A percentile compares a stretch with the other conserved stretches of the same genome.
These are phyloP conservation scores for Ophonus ardosiacus DNA, from an alignment of 2,888 invertebrate genomes.

Conservation along the genomic window DNA sequence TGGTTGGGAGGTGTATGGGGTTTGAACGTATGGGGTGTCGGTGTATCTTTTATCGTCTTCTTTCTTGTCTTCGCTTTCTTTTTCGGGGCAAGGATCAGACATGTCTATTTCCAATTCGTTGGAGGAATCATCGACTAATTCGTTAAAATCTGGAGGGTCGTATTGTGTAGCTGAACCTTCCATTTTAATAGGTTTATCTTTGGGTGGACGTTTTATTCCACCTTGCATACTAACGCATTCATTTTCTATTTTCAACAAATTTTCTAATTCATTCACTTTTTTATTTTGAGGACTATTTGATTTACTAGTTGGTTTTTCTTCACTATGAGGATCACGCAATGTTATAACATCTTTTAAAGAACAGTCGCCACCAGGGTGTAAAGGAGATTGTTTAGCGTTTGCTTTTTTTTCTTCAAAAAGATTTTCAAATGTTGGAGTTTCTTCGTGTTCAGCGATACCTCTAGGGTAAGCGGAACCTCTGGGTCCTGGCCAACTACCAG, in stretches of 20 bases:
- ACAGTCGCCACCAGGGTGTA: conserved; percentile 78
- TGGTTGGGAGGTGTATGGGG: conserved; percentile 67
- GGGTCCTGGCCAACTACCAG: conserved; percentile 89
- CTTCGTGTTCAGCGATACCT: conserved; percentile 83
- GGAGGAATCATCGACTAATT: conserved; percentile 86
- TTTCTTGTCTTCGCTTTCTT: conserved; percentile 78
- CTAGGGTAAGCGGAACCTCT: conserved; percentile 81
- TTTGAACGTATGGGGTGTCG: conserved; percentile 36
- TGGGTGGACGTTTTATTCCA: conserved; percentile 65
- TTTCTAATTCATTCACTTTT: conserved; percentile 68
- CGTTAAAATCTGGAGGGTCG: conserved; percentile 86
- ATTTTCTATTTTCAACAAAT: conserved; percentile 76
- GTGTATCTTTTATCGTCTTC: conserved; percentile 75
- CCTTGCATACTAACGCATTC: conserved; percentile 76
- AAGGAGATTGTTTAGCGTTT: conserved; percentile 81
- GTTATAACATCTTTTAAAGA: conserved; percentile 83
- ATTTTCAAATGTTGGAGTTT: conserved; percentile 89
- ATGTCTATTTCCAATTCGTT: conserved; percentile 89
- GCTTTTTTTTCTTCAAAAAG: conserved; percentile 90
- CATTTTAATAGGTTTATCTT: conserved; percentile 72
- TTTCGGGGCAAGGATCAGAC: conserved; percentile 84
- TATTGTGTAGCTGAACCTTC: conserved; percentile 76
- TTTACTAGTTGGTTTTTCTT: conserved; percentile 64
- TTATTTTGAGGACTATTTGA: conserved; percentile 26
- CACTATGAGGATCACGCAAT: conserved; percentile 73